Evolutionary conservation across 2,113 vertebrate species (phyloP), one percentile per base, ranked within the genome.

Genomic region (cat (Felis catus)): DNA sequence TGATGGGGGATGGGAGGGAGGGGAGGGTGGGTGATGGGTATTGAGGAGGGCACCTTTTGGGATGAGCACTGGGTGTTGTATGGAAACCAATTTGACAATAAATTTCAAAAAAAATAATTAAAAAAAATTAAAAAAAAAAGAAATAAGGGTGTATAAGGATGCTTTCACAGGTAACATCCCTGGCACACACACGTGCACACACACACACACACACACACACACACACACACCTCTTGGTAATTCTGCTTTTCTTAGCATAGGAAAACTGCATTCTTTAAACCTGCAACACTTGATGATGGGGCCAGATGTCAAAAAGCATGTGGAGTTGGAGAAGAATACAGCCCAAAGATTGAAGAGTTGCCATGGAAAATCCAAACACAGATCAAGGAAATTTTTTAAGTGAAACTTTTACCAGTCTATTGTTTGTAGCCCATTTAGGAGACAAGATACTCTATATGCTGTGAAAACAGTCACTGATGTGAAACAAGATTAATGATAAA

Each of bases 271-370:
- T 96, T 94, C 33, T 86, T 85, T 95, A 73, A 97, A 78, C 31
- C 68, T 33, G 3, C 10, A 55, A 29, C 33, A 61, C 33, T 93
- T 92, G 65, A 95, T 89, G 36, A 82, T 93, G 19, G 66, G 91
- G 82, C 55, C 85, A 96, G 61, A 93, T 91, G 82, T 76, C 70
- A 95, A 97, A 93, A 95, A 58, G 13, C 63, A 86, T 88, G 15
- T 48, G 33, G 73, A 48, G 1, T 9, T 81, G 41, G 61, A 94
- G 36, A 91, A 41, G 36, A 31, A 73, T 79, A n/a, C 7, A 96
- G 36, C 53, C 10, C 36, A 51, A 58, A 78, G 79, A 65, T 23
- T 91, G 29, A 97, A 94, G 80, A 58, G 91, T 87, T 76, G 71
- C 79, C 78, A 83, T 96, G 48, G 58, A 93, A 97, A 86, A 89